Conservation (phyloP, 1,140 invertebrate genomes). For the Anoplolepis gracilipes region DNA sequence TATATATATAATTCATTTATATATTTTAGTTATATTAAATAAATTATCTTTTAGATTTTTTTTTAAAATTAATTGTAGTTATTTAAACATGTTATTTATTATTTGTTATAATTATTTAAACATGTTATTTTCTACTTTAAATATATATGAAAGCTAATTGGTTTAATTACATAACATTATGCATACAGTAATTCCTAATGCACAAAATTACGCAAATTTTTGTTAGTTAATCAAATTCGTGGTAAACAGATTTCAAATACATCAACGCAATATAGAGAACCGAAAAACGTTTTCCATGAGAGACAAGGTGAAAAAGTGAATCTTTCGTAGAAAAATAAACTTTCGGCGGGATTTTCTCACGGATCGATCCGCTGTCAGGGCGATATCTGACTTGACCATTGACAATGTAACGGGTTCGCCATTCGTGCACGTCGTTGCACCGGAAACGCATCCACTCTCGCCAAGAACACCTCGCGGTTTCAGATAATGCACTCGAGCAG, state of each 20-base stretch:
- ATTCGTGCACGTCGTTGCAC: constrained; percentile 47
- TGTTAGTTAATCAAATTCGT: not conserved
- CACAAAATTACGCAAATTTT: not conserved
- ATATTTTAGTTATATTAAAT: not conserved
- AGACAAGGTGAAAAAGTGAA: not conserved
- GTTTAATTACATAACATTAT: not conserved
- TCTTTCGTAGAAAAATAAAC: not conserved
- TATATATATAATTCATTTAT: too few relatives aligned
- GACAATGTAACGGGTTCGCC: constrained; percentile 48
- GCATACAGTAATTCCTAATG: not conserved
- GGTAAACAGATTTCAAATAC: not conserved
- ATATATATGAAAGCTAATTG: not conserved
- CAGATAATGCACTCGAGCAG: constrained; percentile 74
- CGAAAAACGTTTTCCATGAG: not conserved
- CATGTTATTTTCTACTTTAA: not conserved
- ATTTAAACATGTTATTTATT: not conserved
- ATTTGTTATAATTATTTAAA: not conserved
- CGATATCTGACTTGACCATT: constrained; percentile 33
- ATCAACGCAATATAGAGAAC: not conserved
- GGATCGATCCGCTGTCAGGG: not conserved
- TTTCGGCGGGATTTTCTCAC: not conserved
- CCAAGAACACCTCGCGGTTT: constrained; percentile 75
- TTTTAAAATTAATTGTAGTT: not conserved
- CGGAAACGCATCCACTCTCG: constrained; percentile 65
- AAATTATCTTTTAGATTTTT: not conserved